Conservation (phyloP, 2,888 invertebrate species). For the Lottia gigantea region DNA sequence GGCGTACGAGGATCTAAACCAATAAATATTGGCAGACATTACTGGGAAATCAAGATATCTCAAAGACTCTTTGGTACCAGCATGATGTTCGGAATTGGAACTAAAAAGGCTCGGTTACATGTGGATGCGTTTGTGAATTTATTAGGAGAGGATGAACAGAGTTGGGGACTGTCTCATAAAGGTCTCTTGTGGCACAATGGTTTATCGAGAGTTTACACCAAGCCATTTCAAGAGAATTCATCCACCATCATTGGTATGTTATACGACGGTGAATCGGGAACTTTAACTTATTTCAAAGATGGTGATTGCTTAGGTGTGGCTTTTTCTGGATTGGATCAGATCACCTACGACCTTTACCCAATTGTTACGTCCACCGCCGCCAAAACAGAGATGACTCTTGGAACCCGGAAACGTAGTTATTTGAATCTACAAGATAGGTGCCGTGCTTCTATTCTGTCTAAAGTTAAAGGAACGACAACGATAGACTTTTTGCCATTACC, state of each 20-base stretch:
- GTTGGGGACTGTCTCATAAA: slow-evolving; percentile 82
- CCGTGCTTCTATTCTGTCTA: slow-evolving; percentile 71
- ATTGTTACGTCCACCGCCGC: slow-evolving; percentile 80
- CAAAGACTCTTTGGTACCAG: slow-evolving; percentile 79
- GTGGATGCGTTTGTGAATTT: slow-evolving; percentile 78
- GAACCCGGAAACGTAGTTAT: slow-evolving; percentile 74
- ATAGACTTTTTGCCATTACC: slow-evolving; percentile 74
- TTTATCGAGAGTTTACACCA: slow-evolving; percentile 75
- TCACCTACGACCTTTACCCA: slow-evolving; percentile 76
- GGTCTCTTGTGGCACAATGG: slow-evolving; percentile 79
- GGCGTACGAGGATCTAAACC: slow-evolving; percentile 77
- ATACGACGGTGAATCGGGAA: slow-evolving; percentile 76
- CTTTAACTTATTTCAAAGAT: slow-evolving; percentile 79
- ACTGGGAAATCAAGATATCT: slow-evolving; percentile 76
- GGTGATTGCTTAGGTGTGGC: slow-evolving; percentile 78
- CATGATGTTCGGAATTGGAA: slow-evolving; percentile 82
- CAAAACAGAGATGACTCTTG: slow-evolving; percentile 79
- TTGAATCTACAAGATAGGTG: slow-evolving; percentile 77
- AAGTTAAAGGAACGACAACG: slow-evolving; percentile 70
- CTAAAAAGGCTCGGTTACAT: slow-evolving; percentile 73
- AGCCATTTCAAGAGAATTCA: slow-evolving; percentile 78
- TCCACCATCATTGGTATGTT: slow-evolving; percentile 77
- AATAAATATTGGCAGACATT: slow-evolving; percentile 74
- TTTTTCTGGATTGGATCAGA: slow-evolving; percentile 75
- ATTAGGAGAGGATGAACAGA: slow-evolving; percentile 77